Conservation (phyloP, 30 jellyfish, hydroid and myxozoan genomes). For the Sanderia malayensis region DNA sequence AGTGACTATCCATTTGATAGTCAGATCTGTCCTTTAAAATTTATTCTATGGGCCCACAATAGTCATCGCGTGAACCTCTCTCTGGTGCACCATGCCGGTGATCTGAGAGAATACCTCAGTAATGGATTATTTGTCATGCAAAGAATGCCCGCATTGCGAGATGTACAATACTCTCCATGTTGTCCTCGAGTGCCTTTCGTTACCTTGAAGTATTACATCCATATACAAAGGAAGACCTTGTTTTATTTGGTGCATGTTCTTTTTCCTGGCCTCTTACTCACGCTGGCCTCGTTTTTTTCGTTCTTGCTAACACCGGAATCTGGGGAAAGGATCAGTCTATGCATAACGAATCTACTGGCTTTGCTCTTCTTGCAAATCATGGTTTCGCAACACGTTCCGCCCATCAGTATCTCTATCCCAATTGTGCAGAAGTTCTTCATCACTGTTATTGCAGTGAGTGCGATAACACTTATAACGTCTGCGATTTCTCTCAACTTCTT, state of each 20-base stretch:
- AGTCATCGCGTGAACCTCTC: conserved; percentile 22
- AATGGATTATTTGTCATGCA: conserved; percentile 42
- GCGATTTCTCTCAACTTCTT: conserved; percentile 33
- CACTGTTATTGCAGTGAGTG: conserved; percentile 20
- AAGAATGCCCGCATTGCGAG: conserved; percentile 44
- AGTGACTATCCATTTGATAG: conserved; percentile 52
- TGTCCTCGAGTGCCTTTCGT: conserved; percentile 54
- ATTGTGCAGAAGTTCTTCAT: conserved; percentile 16
- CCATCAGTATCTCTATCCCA: conserved; percentile 46
- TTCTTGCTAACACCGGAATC: conserved; percentile 55
- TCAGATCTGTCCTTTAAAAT: conserved; percentile 41
- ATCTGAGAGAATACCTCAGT: conserved; percentile 4
- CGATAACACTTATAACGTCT: conserved; percentile 29
- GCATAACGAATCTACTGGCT: conserved; percentile 34
- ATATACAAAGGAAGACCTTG: conserved; percentile 31
- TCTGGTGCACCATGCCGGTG: conserved; percentile 18
- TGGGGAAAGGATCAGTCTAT: conserved; percentile 45
- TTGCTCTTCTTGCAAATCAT: conserved; percentile 25
- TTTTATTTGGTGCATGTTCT: conserved; percentile 38
- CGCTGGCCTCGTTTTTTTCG: conserved; percentile 7
- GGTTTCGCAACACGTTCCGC: conserved; percentile 51
- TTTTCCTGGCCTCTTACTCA: conserved; percentile 33
- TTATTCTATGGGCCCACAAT: conserved; percentile 51
- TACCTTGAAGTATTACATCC: conserved; percentile 18
- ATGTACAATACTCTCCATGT: conserved; percentile 18